phyloP scores from a whole-genome alignment of 2,113 vertebrate species.

The Semicossyphus pulcher region DNA sequence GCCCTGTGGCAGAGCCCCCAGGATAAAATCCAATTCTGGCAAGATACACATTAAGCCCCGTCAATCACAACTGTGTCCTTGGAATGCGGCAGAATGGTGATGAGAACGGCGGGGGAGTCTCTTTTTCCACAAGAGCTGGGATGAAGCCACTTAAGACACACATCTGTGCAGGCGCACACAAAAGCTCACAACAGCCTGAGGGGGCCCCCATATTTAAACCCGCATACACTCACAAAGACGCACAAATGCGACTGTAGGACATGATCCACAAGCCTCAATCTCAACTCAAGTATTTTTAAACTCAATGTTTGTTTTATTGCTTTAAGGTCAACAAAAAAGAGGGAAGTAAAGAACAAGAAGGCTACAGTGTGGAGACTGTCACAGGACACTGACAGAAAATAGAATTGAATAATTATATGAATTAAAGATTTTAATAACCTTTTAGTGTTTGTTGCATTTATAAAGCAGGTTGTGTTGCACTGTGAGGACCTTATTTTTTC shows the following conservation, averaged over 20 bases:
- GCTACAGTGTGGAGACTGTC: background rate
- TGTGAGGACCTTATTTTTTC: no score
- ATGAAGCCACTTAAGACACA: slow-evolving; percentile 67
- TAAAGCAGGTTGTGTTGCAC: no score
- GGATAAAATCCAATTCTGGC: slow-evolving; percentile 93
- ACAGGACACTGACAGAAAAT: background rate
- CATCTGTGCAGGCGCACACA: slow-evolving; percentile 36
- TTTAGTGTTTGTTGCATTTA: no score
- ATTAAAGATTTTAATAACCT: no score
- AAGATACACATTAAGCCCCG: slow-evolving; percentile 91
- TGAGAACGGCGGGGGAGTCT: slow-evolving; percentile 77
- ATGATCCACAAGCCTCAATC: background rate
- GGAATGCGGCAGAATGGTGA: slow-evolving; percentile 88
- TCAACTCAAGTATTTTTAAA: background rate
- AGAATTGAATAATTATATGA: no score
- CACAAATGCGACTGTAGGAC: background rate
- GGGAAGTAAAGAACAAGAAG: background rate
- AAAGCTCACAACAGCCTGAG: slow-evolving; percentile 8
- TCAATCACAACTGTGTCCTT: slow-evolving; percentile 91
- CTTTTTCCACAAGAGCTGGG: slow-evolving; percentile 72
- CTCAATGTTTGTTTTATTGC: background rate
- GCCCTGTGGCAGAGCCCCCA: slow-evolving; percentile 86
- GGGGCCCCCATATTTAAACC: slow-evolving; percentile 14
- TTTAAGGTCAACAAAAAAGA: background rate
- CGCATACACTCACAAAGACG: background rate